Evolutionary conservation across 1,140 invertebrate genomes (phyloP), one percentile per base, ranked within the genome.

Genomic region (Tenebrio molitor): DNA sequence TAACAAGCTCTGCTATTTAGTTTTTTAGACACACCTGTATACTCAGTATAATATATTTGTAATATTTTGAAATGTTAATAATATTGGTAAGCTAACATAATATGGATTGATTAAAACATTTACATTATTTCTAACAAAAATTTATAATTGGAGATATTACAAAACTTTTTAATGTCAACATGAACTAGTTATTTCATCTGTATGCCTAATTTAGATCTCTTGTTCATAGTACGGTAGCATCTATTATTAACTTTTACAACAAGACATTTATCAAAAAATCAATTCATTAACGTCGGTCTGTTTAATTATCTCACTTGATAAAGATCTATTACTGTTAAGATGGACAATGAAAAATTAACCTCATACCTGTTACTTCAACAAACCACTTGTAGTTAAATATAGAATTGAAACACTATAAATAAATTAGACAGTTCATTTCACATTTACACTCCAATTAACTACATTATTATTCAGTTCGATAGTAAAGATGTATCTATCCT

Each of bases 381-480:
- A 63, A 63, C 10, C n/a, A 63, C 7, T 12, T 34, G 12, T 36
- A n/a, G 12, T 14, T 23, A 17, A 63, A 63, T 15, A 63, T 63
- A 63, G 34, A 63, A 63, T 63, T 63, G 58, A 63, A 33, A 63
- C 58, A 63, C 15, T 63, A 33, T 63, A 25, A 63, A 17, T 63
- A 63, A n/a, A 63, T 63, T 63, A 63, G 58, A 63, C 58, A 34
- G 58, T 63, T 63, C 58, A 63, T 63, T 63, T 63, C 58, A 33
- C 58, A 63, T 63, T 63, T 63, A 63, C 58, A 63, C 58, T 63
- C 58, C 58, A 63, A 63, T 63, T 63, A 63, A 63, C 58, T 63
- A 36, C 58, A 17, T 44, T 44, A 17, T 44, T 44, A 63, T 63
- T 29, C 58, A 25, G 34, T 5, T 36, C 25, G 25, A 25, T 33